Conservation (phyloP, 2,888 invertebrate genomes). For the Drosophila lacicola region DNA sequence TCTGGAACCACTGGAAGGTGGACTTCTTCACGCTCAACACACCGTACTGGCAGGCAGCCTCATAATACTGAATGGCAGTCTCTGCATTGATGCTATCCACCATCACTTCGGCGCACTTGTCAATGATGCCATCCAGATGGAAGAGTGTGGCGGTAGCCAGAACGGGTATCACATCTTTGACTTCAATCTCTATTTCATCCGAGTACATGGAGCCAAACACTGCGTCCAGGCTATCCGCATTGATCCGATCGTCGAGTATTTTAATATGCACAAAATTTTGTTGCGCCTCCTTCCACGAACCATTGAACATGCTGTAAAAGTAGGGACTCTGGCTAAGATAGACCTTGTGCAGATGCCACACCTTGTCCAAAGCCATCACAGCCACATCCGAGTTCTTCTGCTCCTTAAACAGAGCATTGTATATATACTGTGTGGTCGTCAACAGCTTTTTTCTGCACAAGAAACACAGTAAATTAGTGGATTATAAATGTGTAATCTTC, state of each 20-base stretch:
- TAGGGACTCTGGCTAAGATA: slow-evolving; percentile 93
- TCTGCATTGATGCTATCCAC: slow-evolving; percentile 90
- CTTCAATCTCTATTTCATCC: slow-evolving; percentile 90
- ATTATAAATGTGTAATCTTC: background rate
- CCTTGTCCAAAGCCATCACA: slow-evolving; percentile 89
- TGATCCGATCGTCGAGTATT: slow-evolving; percentile 90
- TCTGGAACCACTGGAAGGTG: slow-evolving; percentile 89
- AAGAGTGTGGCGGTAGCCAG: slow-evolving; percentile 91
- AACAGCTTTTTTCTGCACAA: slow-evolving; percentile 87
- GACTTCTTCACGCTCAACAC: slow-evolving; percentile 87
- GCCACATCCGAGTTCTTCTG: slow-evolving; percentile 91
- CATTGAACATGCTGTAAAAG: slow-evolving; percentile 92
- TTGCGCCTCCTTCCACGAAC: slow-evolving; percentile 90
- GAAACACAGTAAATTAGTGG: background rate
- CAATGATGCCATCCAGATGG: slow-evolving; percentile 90
- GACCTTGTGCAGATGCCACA: slow-evolving; percentile 91
- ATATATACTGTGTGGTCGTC: slow-evolving; percentile 92
- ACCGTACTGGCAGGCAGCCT: slow-evolving; percentile 89
- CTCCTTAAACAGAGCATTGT: slow-evolving; percentile 90
- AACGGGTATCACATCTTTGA: slow-evolving; percentile 88
- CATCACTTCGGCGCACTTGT: slow-evolving; percentile 91
- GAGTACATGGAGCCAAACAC: slow-evolving; percentile 92
- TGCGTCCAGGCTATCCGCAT: slow-evolving; percentile 88
- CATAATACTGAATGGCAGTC: slow-evolving; percentile 89
- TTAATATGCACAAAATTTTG: slow-evolving; percentile 89